A percentile compares a stretch with the other conserved stretches of the same genome.
phyloP scores from a whole-genome alignment of 92 coral and sea anemone species.

The Isaurus tuberculatus region DNA sequence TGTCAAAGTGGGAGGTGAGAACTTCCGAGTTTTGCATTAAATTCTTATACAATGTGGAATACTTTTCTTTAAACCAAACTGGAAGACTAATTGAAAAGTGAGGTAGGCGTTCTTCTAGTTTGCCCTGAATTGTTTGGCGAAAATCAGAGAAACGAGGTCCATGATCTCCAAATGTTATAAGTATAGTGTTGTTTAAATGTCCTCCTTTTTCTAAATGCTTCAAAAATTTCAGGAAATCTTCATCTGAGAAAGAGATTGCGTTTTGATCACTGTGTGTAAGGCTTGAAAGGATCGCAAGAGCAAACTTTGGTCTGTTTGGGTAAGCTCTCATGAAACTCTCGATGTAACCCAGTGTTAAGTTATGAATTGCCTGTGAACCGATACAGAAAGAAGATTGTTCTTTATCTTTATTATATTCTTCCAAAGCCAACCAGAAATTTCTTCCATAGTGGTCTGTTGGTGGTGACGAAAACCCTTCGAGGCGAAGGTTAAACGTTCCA shows the following conservation, averaged over 20 bases:
- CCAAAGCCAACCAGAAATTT: conserved; percentile 77
- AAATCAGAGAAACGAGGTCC: conserved; percentile 71
- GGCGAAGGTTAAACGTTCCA: conserved; percentile 76
- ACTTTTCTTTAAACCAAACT: conserved; percentile 72
- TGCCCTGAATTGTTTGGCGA: conserved; percentile 80
- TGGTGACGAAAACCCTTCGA: conserved; percentile 74
- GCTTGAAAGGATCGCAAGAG: conserved; percentile 57
- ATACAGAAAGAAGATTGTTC: conserved; percentile 54
- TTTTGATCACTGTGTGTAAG: conserved; percentile 71
- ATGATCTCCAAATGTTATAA: conserved; percentile 83
- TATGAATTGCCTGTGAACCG: conserved; percentile 71
- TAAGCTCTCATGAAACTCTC: conserved; percentile 67
- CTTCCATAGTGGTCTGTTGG: conserved; percentile 88
- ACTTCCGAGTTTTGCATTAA: conserved; percentile 70
- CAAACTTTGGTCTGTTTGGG: conserved; percentile 67
- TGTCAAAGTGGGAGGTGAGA: conserved; percentile 92
- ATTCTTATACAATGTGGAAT: conserved; percentile 58
- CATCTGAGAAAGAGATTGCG: conserved; percentile 66
- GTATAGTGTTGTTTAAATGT: conserved; percentile 65
- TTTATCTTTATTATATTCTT: conserved; percentile 16
- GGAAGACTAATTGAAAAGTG: conserved; percentile 79
- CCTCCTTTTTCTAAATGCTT: conserved; percentile 53
- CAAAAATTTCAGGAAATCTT: conserved; percentile 52
- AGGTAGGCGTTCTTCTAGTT: conserved; percentile 89
- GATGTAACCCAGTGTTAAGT: conserved; percentile 66